Percentiles rank a stretch among this genome's conserved stretches.
phyloP scores from a whole-genome alignment of 2,113 vertebrate species.

The Onychostruthus taczanowskii region DNA sequence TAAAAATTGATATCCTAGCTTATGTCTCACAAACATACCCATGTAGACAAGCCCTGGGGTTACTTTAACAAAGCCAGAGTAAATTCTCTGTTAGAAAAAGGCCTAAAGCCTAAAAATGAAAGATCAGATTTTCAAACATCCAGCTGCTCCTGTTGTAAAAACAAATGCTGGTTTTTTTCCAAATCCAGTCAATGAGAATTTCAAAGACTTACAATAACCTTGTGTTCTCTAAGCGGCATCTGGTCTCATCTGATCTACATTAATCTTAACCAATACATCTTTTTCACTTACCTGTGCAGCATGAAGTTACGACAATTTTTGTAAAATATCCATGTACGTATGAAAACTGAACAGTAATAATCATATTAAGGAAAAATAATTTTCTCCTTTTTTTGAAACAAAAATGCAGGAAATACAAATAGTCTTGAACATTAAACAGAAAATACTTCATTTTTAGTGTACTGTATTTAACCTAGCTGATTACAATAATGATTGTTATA shows the following conservation, averaged over 20 bases:
- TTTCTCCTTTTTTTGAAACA: neutral
- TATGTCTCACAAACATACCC: neutral
- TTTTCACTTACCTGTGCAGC: neutral
- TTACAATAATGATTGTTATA: neutral
- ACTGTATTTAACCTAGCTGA: neutral
- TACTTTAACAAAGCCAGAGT: constrained; percentile 2
- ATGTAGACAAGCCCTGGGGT: constrained; percentile 23
- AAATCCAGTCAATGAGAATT: constrained; percentile 17
- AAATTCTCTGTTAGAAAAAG: constrained; percentile 30
- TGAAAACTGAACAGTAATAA: neutral
- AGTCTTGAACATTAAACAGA: neutral
- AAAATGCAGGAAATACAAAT: neutral
- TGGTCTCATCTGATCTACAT: neutral
- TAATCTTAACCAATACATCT: neutral
- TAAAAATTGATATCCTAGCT: constrained; percentile 46
- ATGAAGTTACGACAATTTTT: neutral
- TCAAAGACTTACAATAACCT: constrained; percentile 8
- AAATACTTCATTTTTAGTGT: neutral
- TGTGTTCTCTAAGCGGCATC: neutral
- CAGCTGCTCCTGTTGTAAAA: constrained; percentile 32
- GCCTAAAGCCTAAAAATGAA: constrained; percentile 24
- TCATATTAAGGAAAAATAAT: neutral
- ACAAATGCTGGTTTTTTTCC: neutral
- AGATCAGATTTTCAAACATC: constrained; percentile 16
- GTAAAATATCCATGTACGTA: neutral